Evolutionary conservation across 2,888 invertebrate species (phyloP).

Genomic region (Agrochola litura): DNA sequence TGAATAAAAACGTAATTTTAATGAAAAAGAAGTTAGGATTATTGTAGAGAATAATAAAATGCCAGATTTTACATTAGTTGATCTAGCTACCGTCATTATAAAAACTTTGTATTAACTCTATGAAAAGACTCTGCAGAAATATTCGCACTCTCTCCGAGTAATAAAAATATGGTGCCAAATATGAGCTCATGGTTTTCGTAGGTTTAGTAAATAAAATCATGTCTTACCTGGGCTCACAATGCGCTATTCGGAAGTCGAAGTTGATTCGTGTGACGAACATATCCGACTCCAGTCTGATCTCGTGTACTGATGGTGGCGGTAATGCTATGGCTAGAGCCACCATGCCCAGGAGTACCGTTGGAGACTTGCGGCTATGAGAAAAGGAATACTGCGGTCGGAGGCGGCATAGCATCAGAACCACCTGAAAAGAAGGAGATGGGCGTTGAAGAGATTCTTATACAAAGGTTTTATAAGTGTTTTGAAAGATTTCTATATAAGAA

Average conservation of each 20-base stretch:
- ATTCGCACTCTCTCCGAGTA: neutral
- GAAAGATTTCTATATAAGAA: neutral
- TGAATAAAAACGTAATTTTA: neutral
- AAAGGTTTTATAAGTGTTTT: neutral
- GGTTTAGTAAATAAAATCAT: neutral
- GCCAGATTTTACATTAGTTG: neutral
- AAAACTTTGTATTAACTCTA: neutral
- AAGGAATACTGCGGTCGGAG: conserved; percentile 98
- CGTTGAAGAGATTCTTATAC: conserved; percentile 39
- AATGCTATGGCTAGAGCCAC: conserved; percentile 98
- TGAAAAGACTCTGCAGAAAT: neutral
- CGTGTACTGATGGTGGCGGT: conserved; percentile 99
- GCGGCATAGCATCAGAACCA: conserved; percentile 97
- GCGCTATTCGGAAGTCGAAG: conserved; percentile 98
- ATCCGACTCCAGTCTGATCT: conserved; percentile 98
- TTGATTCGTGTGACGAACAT: conserved; percentile 99
- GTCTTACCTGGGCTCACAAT: conserved; percentile 97
- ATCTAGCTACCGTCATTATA: neutral
- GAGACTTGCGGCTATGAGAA: conserved; percentile 96
- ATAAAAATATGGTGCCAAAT: too few species aligned
- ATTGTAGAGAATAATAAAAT: neutral
- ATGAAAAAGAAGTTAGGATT: neutral
- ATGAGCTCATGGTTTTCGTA: neutral
- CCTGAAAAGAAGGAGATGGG: conserved; percentile 91
- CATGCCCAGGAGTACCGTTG: conserved; percentile 97